These are phyloP conservation scores for Guaruba guarouba DNA, from an alignment of 2,113 vertebrate genomes.

Conservation along the genomic window DNA sequence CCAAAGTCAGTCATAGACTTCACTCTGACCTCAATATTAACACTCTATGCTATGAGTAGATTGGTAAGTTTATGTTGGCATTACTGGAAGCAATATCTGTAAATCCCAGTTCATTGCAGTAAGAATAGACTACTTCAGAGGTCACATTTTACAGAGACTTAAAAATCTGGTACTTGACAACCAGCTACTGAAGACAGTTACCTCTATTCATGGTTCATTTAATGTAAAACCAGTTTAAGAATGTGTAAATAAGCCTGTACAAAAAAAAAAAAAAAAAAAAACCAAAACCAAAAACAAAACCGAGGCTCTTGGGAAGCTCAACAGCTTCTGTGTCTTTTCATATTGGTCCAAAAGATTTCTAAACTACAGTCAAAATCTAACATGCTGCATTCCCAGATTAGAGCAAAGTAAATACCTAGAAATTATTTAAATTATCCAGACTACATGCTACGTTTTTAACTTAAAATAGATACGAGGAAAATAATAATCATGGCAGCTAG, in stretches of 20 bases:
- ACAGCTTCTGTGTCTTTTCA: background rate
- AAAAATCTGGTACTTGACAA: slow-evolving; percentile 37
- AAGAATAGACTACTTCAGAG: slow-evolving; percentile 20
- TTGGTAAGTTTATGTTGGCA: background rate
- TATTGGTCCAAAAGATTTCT: background rate
- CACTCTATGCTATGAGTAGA: background rate
- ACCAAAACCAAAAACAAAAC: background rate
- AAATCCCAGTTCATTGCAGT: slow-evolving; percentile 17
- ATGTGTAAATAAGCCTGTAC: background rate
- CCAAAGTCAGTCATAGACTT: background rate
- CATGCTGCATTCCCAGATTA: background rate
- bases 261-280: background rate
- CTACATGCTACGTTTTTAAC: background rate
- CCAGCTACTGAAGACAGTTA: background rate
- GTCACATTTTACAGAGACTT: background rate
- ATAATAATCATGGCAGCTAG: background rate
- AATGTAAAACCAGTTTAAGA: slow-evolving; percentile 31
- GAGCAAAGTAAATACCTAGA: background rate
- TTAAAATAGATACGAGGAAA: background rate
- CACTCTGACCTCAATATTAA: slow-evolving; percentile 7
- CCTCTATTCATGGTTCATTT: slow-evolving; percentile 39
- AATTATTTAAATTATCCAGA: background rate
- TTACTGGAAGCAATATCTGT: slow-evolving; percentile 26
- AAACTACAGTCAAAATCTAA: background rate
- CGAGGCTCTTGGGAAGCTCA: background rate